Evolutionary conservation across 2,113 vertebrate genomes (phyloP), one percentile per base, ranked within the genome.

Genomic region (Tenebrosternarchus preto): DNA sequence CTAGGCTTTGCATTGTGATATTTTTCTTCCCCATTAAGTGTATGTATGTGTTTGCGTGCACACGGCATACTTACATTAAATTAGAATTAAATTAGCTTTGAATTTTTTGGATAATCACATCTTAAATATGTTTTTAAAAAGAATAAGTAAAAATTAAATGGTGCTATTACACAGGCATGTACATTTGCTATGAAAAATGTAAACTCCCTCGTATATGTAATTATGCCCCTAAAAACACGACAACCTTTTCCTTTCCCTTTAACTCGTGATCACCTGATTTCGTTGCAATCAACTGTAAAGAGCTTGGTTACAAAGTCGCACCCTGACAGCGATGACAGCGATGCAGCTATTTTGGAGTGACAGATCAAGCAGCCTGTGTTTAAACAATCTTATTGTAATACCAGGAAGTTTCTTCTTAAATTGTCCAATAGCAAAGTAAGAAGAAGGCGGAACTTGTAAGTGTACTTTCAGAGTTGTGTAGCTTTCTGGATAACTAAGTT

Each of bases 341-440:
- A 1, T 43, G 43, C 24, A 22, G 68, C 53, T 56, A n/a, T 46
- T 16, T 67, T 33, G 25, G 71, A 71, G 20, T 70, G 87, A 87
- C 87, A 82, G 6, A 8, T 7, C 1, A 2, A 50, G 16, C 1
- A 76, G 27, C 86, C 89, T 87, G 88, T 92, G 24, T 0, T n/a
- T 20, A 36, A 16, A 11, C 2, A 2, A 3, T 0, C 3, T 33
- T 24, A 1, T 6, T 16, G 25, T 5, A 1, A 11, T 1, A 27
- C n/a, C 76, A 80, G 82, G 85, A 85, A 84, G 85, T 81, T 53
- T 84, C 55, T 61, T 31, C 25, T 57, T n/a, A 43, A 86, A 86
- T 3, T 5, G 69, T 72, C 90, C 89, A 91, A 90, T 90, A 17
- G 78, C 2, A n/a, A 83, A 74, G 73, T 53, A 63, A 53, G 39